Evolutionary conservation across 2,113 vertebrate genomes (phyloP).

Genomic region (Guaruba guarouba): DNA sequence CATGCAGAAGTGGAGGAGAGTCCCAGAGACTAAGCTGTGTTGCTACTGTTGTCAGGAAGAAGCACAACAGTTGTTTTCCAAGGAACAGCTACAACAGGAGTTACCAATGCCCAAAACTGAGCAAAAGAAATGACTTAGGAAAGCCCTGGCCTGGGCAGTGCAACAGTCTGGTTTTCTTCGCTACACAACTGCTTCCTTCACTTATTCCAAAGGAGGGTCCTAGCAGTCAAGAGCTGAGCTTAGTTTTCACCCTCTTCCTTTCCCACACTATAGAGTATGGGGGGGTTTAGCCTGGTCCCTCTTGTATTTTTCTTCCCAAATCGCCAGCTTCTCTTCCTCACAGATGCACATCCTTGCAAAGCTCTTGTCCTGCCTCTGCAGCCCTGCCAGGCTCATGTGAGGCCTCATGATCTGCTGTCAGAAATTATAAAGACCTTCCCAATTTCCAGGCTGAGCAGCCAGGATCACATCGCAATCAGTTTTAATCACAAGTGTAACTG

Average conservation of each 20-base stretch:
- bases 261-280: not conserved
- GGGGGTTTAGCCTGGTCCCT: not conserved
- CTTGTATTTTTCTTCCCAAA: not conserved
- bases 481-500: slow-evolving; percentile 68
- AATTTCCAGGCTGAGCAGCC: slow-evolving; percentile 50
- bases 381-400: not conserved
- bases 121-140: not conserved
- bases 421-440: slow-evolving; percentile 46
- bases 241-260: not conserved
- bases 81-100: not conserved
- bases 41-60: not conserved
- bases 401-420: slow-evolving; percentile 42
- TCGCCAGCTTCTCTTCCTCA: not conserved
- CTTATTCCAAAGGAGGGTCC: not conserved
- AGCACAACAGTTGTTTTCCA: not conserved
- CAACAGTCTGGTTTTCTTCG: not conserved
- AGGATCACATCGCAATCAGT: slow-evolving; percentile 60
- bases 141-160: not conserved
- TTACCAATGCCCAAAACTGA: not conserved
- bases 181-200: not conserved
- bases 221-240: not conserved
- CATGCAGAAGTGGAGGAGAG: not conserved
- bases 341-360: not conserved
- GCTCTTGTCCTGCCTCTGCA: not conserved
- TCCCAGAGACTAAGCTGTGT: not conserved